Conservation (phyloP, 2,888 invertebrate species). For the Sinotaia quadrata region DNA sequence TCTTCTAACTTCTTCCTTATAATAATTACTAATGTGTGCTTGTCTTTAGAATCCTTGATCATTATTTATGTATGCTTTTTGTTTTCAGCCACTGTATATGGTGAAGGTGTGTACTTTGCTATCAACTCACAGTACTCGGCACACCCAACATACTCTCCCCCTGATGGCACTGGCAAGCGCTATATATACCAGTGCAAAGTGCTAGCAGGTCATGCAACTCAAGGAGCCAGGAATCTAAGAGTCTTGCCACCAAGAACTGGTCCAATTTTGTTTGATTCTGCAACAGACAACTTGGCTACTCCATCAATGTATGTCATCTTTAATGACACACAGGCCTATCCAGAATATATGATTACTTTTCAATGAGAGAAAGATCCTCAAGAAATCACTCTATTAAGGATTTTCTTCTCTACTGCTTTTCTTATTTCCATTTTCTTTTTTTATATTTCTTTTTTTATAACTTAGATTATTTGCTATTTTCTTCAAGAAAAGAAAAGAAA, state of each 20-base stretch:
- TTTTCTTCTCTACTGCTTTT: no score
- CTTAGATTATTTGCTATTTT: no score
- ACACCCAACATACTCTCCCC: constrained; percentile 43
- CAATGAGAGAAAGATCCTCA: no score
- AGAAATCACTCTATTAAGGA: no score
- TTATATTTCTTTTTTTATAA: no score
- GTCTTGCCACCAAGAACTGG: constrained; percentile 47
- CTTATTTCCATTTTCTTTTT: no score
- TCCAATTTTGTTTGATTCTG: constrained; percentile 56
- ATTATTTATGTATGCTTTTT: no score
- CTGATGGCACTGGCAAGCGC: constrained; percentile 43
- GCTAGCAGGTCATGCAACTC: constrained; percentile 50
- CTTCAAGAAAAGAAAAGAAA: no score
- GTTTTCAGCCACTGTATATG: constrained; percentile 56
- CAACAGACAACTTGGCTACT: constrained; percentile 43
- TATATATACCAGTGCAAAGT: constrained; percentile 56
- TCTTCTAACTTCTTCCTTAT: no score
- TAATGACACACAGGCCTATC: constrained; percentile 66
- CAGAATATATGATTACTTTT: constrained; percentile 63
- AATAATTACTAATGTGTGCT: no score
- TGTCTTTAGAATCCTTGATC: no score
- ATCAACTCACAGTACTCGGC: constrained; percentile 52
- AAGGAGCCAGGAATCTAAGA: constrained; percentile 41
- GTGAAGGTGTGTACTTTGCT: constrained; percentile 67
- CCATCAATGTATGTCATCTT: constrained; percentile 63